phyloP scores from a whole-genome alignment of 2,113 vertebrate species.

The Indicator indicator region DNA sequence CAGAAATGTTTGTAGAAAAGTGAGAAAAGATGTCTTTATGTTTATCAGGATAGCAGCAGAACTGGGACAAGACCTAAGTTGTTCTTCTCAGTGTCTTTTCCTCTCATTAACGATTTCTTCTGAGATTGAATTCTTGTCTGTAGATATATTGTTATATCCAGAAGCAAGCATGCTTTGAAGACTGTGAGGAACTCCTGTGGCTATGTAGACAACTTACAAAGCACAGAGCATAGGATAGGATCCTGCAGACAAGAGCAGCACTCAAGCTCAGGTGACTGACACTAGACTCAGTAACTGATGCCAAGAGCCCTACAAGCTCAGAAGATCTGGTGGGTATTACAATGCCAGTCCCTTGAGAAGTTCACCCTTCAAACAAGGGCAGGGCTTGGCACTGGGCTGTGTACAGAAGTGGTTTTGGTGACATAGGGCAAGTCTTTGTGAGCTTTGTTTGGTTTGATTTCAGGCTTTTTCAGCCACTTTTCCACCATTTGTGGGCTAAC shows the following conservation, averaged over 20 bases:
- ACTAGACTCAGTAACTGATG: neutral
- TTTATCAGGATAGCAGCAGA: neutral
- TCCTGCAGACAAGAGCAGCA: neutral
- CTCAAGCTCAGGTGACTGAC: neutral
- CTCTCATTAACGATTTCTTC: neutral
- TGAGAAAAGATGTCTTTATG: neutral
- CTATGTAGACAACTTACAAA: neutral
- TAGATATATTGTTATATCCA: neutral
- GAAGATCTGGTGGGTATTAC: neutral
- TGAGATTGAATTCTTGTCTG: neutral
- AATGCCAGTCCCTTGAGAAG: neutral
- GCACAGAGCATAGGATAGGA: neutral
- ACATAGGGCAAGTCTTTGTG: neutral
- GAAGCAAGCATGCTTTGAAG: neutral
- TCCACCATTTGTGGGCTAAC: neutral
- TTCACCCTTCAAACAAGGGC: neutral
- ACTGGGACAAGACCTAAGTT: neutral
- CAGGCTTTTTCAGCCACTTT: neutral
- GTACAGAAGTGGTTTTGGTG: neutral
- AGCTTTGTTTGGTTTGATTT: neutral
- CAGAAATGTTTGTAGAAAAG: neutral
- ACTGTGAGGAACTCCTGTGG: neutral
- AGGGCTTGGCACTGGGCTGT: neutral
- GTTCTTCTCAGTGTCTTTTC: neutral
- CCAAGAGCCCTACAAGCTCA: neutral